Evolutionary conservation across 2,797 vertebrate genomes (phyloP), one percentile per base, ranked within the genome.

Genomic region (Coccyzus lansbergi): DNA sequence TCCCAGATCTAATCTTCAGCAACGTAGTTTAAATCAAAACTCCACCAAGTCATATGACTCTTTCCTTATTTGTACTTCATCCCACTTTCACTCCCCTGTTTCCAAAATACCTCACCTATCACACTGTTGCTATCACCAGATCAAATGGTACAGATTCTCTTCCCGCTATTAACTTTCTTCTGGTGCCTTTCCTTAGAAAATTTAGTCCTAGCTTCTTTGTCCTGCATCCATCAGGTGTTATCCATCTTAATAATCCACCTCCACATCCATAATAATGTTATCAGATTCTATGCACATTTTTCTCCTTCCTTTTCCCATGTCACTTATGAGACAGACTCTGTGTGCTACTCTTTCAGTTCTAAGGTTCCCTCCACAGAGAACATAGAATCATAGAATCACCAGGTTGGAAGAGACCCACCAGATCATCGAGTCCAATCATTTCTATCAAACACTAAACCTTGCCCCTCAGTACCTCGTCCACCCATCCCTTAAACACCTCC

Each of bases 251-350:
- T 44, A 44, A 44, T 44, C 44, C 44, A 18, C 16, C 44, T 19
- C 44, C 44, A 44, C 18, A 44, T 44, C 18, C 44, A 44, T 74
- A 33, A 36, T 69, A 51, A 29, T 9, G 19, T 67, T 46, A 18
- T 0, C 31, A 17, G 44, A 62, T 36, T 80, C 21, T 70, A 22
- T 10, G 42, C 6, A 33, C 0, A 5, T 6, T 77, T 65, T 67
- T 36, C 25, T 77, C 48, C 16, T 88, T 80, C 64, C n/a, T 65
- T 70, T 55, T 74, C 62, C 53, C 26, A 16, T 5, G 4, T 44
- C n/a, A 49, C 6, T 42, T 53, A 55, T 0, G 10, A 52, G 19
- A 71, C 17, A 69, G 71, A 72, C 8, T 29, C 63, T 0, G 0
- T 5, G 20, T 17, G 29, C 15, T 31, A 31, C 12, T 21, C 44